Evolutionary conservation across 2,888 invertebrate species (phyloP), one percentile per base, ranked within the genome.

Genomic region (Molorchus minor): DNA sequence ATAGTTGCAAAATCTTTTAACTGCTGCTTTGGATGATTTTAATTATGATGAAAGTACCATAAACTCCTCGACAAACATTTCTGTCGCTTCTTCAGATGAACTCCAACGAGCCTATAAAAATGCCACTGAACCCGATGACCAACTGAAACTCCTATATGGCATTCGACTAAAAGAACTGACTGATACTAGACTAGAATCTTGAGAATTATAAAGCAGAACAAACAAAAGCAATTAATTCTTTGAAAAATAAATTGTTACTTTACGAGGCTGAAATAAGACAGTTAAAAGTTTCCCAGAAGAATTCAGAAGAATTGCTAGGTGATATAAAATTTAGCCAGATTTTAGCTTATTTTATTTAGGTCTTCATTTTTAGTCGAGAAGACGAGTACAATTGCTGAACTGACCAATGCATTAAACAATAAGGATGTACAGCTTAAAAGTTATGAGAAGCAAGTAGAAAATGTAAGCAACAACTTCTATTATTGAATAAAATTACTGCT

Each of bases 21-120:
- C 83, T 61, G 86, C 86, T 75, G 89, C 86, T n/a, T 87, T 91
- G 73, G 87, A 88, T 67, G 89, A 90, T 73, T 82, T 90, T 36
- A 81, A 83, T 56, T 87, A 88, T 58, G 88, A 89, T 58, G 88
- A 88, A 64, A 77, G 75, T 61, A 75, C 76, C 3, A 68, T 75
- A 17, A 74, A 76, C 64, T 76, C 76, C 10, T 76, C 75, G 10
- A 65, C 71, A 44, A 73, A 74, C 62, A 49, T 68, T 25, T 75
- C 75, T 16, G 25, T 65, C 40, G 66, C 65, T 8, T 75, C 75
- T 45, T 45, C 62, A 19, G 71, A 71, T 51, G 70, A 65, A 45
- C 41, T 68, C 25, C 68, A 71, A 21, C 65, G 71, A 47, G 63
- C 68, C 33, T 76, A 74, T 54, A 68, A 69, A 54, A 62, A 72